Base-by-base conservation (phyloP, 2,888 invertebrate species). In the Standfussiana lucernea region DNA sequence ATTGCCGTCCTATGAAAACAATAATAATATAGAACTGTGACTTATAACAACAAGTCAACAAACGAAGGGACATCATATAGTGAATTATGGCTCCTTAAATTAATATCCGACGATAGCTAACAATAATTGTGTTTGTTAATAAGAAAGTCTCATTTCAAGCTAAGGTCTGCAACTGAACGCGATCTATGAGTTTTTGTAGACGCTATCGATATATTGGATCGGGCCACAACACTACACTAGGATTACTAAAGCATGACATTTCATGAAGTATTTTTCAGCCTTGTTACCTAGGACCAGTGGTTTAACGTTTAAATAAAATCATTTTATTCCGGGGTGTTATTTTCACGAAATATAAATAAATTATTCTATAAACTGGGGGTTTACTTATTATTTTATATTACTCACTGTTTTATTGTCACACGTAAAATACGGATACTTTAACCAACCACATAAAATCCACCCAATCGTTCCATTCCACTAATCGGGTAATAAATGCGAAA, bases 401-500 rank as follows among this genome's bases (percentile, higher is more conserved):
- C 61, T 6, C 11, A 28, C 65, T n/a, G 59, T 76, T 84, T 84
- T 81, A 86, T 42, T 67, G 73, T 56, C n/a, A 24, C 56, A 74
- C 82, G 62, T 82, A 85, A 86, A 86, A 70, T 62, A 47, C 32
- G 10, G 18, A 24, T 28, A 50, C 62, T 77, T 67, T 72, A 76
- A 76, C 73, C 50, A 65, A 75, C n/a, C n/a, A n/a, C n/a, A n/a
- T n/a, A n/a, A n/a, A n/a, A n/a, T n/a, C n/a, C n/a, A n/a, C n/a
- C n/a, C n/a, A n/a, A n/a, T n/a, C n/a, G 8, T 69, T 84, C 53
- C 32, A 50, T 61, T 72, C 21, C 7, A 37, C 45, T 84, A 64
- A 86, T 84, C 69, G 67, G 32, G 70, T 62, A 71, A 71, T 80
- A 73, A 86, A 83, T 69, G 24, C 7, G 40, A 42, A 80, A 74